Percentiles rank a stretch among this genome's conserved stretches.
These are phyloP conservation scores for Eristalis intricaria DNA, from an alignment of 2,888 invertebrate species.

Conservation along the genomic window DNA sequence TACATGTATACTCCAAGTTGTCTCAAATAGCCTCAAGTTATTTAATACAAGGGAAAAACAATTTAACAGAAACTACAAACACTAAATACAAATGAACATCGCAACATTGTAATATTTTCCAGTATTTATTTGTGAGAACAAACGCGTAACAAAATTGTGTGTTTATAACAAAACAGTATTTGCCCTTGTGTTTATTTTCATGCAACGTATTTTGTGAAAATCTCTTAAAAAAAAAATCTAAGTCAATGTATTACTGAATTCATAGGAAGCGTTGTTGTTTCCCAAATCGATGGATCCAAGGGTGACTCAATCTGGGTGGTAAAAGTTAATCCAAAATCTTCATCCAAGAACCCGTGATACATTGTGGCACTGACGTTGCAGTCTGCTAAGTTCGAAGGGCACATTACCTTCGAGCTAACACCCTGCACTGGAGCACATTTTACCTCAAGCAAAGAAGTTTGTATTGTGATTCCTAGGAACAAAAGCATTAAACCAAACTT, in stretches of 20 bases:
- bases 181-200: background rate
- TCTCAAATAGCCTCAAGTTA: too few species aligned
- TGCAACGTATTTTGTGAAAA: background rate
- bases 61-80: too few species aligned
- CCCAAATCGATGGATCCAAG: slow-evolving; percentile 1
- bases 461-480: background rate
- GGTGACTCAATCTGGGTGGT: slow-evolving; percentile 33
- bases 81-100: too few species aligned
- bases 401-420: background rate
- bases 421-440: background rate
- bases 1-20: too few species aligned
- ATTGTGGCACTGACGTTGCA: background rate
- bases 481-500: slow-evolving; percentile 8
- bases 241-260: background rate
- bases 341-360: background rate
- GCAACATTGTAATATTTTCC: background rate
- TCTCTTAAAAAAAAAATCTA: background rate
- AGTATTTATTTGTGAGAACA: background rate
- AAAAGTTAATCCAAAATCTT: background rate
- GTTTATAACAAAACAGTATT: background rate
- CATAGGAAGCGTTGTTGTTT: slow-evolving; percentile 21
- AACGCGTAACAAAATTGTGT: background rate
- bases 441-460: background rate
- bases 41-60: too few species aligned
- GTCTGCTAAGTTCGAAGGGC: background rate